Percentiles rank a stretch among this genome's conserved stretches.
These are phyloP conservation scores for Amiota minor DNA, from an alignment of 2,888 invertebrate species.

Conservation along the genomic window DNA sequence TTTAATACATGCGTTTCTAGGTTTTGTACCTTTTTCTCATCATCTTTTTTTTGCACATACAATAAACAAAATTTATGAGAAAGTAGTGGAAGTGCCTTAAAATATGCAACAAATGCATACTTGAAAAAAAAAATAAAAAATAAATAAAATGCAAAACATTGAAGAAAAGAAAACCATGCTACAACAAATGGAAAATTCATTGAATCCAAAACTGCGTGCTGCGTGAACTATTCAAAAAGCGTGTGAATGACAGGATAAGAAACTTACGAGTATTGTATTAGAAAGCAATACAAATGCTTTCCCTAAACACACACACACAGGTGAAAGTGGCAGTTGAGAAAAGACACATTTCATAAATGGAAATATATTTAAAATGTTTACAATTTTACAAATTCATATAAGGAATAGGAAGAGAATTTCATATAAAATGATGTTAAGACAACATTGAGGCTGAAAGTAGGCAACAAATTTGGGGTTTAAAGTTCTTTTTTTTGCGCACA, in stretches of 20 bases:
- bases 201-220: too few species aligned
- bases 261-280: too few species aligned
- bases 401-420: too few species aligned
- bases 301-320: too few species aligned
- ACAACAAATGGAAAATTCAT: not conserved
- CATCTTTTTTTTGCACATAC: too few species aligned
- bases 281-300: too few species aligned
- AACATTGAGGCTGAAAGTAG: too few species aligned
- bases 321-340: not conserved
- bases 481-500: too few species aligned
- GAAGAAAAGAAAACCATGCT: not conserved
- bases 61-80: not conserved
- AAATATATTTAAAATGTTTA: not conserved
- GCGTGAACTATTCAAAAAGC: too few species aligned
- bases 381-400: not conserved
- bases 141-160: not conserved
- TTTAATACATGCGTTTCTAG: not conserved
- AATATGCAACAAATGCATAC: conserved; percentile 24
- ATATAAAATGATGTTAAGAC: too few species aligned
- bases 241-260: too few species aligned
- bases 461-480: too few species aligned
- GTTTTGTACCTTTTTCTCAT: not conserved
- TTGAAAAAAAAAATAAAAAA: not conserved
- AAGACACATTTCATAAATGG: not conserved
- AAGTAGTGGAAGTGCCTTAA: conserved; percentile 15